Evolutionary conservation across 2,888 invertebrate genomes (phyloP), one percentile per base, ranked within the genome.

Genomic region (Aelia acuminata): DNA sequence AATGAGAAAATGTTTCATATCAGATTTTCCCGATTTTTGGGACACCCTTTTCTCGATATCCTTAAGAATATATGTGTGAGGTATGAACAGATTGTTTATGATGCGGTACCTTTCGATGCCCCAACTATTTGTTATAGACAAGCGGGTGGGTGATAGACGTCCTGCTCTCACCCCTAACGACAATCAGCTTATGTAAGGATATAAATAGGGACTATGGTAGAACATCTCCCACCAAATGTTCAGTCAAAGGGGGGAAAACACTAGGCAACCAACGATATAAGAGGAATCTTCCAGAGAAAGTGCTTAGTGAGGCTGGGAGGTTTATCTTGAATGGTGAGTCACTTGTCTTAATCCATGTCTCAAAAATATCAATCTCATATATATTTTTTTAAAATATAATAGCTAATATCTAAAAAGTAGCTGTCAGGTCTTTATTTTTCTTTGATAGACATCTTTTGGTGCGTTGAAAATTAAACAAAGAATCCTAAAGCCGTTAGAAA

Each of bases 171-270:
- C 80, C 80, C 63, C 18, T 31, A 80, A 80, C 43, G 43, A 80
- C 80, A 80, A 80, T 80, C 80, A 80, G 39, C 39, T 80, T 80
- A 43, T 80, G 43, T 80, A 80, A 80, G 39, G 80, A 80, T 80
- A n/a, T 80, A 80, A 80, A 80, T 1, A 80, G 22, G 80, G 22
- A n/a, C 80, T 43, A 43, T 39, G 80, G 11, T 43, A 43, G 80
- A 39, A 39, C 43, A 80, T 43, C 80, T 80, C 80, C 80, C 80
- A 43, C 80, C 80, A 43, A 43, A 43, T 80, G 80, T 80, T 63
- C 22, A 39, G 10, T n/a, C 22, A 43, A 39, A 43, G 80, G 43
- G n/a, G 80, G 80, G 80, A 22, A 80, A 43, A 39, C 80, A 43
- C 80, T 20, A n/a, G 39, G n/a, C n/a, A 43, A 63, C 18, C 63